Evolutionary conservation across 2,113 vertebrate species (phyloP).

Genomic region (Terrapene triunguis): DNA sequence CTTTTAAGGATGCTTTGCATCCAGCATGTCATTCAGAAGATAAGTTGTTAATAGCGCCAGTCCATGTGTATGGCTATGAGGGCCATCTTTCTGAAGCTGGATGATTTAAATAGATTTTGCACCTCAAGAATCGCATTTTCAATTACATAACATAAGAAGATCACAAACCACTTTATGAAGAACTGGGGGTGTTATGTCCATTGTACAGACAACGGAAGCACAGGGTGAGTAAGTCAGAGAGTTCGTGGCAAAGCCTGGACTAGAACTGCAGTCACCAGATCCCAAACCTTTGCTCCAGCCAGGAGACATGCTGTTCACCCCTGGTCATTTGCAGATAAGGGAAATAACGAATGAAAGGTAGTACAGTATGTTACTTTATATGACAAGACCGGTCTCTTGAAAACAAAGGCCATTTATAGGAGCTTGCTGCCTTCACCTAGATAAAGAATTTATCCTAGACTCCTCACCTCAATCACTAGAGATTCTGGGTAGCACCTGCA

Average conservation of each 20-base stretch:
- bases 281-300: not conserved
- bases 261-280: not conserved
- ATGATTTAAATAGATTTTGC: not conserved
- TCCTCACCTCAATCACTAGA: not conserved
- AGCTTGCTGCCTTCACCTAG: not conserved
- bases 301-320: not conserved
- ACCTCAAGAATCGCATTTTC: not conserved
- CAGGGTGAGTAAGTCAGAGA: no score
- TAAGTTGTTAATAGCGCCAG: not conserved
- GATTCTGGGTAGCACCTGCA: accelerated
- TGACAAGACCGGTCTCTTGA: not conserved
- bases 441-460: not conserved
- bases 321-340: accelerated
- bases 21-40: not conserved
- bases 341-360: not conserved
- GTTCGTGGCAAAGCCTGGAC: no score
- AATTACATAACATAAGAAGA: not conserved
- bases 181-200: not conserved
- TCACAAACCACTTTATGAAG: not conserved
- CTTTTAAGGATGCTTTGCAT: not conserved
- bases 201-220: not conserved
- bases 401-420: not conserved
- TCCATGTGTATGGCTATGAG: not conserved
- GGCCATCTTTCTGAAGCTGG: not conserved
- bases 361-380: not conserved